Base-by-base conservation (phyloP, 2,113 vertebrate genomes). In the Centropristis striata region DNA sequence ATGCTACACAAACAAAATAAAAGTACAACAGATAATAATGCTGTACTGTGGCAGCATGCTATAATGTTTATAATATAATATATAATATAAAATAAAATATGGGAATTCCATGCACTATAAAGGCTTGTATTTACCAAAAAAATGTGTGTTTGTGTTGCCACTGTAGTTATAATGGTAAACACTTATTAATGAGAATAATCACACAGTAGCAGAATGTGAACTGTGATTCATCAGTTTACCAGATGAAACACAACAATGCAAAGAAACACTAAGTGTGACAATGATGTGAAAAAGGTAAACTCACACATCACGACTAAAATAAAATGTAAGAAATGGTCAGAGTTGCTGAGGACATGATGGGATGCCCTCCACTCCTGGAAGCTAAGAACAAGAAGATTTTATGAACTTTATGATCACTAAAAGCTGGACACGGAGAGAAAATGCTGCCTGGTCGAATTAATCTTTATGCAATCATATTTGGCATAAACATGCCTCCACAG, bases 201-300 rank as follows among this genome's bases (percentile, higher is more conserved):
- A 60, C 47, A 32, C 49, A 66, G 21, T 54, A 39, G 41, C 47
- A 79, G n/a, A 81, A 72, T 73, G 80, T 75, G 58, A 75, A 73
- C 18, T 41, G 41, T 53, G 64, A 39, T 71, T 66, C 51, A 23
- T 66, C 51, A 23, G 14, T 3, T 53, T 36, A 28, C 9, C 18
- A 13, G 39, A 32, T 39, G 23, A 18, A 76, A 50, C n/a, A 4
- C 57, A 47, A 50, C 37, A 41, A 75, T 46, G 41, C 61, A 58
- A 61, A 77, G 25, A 67, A 20, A 10, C 60, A 47, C 25, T 54
- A 44, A 37, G 51, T 57, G 37, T 16, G 23, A 21, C 63, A 32
- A 42, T 23, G 37, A 77, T 57, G 57, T 78, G 66, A 74, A 71
- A 72, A 77, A 2, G 16, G 8, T 11, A 14, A 80, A 67, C 20